Conservation (phyloP, 2,113 vertebrate species). For the Rafetus swinhoei region DNA sequence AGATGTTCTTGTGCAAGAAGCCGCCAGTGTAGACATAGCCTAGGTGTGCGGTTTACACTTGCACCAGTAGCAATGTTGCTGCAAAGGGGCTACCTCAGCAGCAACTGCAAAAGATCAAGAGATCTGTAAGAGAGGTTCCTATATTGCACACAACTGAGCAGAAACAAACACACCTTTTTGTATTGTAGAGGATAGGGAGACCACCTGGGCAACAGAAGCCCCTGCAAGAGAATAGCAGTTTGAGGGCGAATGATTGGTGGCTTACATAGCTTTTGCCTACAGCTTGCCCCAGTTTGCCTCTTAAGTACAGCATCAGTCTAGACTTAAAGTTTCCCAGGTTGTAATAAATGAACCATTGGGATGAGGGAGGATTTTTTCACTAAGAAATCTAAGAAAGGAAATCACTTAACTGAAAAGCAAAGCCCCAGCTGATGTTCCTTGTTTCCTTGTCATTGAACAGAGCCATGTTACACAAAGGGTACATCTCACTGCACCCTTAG, state of each 20-base stretch:
- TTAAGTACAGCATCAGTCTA: background rate
- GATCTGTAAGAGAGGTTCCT: no score
- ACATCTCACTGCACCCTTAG: no score
- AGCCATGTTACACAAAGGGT: background rate
- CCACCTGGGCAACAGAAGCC: background rate
- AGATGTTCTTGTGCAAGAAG: no score
- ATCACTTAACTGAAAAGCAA: conserved; percentile 30
- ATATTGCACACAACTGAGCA: background rate
- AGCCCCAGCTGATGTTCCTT: conserved; percentile 15
- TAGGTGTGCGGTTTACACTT: background rate
- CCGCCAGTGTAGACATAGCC: no score
- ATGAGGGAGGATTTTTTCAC: background rate
- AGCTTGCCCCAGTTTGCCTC: background rate
- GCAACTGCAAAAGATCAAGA: background rate
- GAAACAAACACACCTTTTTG: background rate
- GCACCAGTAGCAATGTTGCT: background rate
- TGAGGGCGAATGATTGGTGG: background rate
- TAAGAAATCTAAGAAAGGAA: conserved; percentile 26
- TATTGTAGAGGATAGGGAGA: background rate
- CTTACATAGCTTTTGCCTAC: background rate
- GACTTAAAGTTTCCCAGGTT: background rate
- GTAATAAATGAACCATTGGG: background rate
- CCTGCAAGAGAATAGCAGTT: background rate
- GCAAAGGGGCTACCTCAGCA: background rate
- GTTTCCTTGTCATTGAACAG: conserved; percentile 31